These are phyloP conservation scores for Cataglyphis rosenhaueri DNA, from an alignment of 2,888 invertebrate species.

Conservation along the genomic window DNA sequence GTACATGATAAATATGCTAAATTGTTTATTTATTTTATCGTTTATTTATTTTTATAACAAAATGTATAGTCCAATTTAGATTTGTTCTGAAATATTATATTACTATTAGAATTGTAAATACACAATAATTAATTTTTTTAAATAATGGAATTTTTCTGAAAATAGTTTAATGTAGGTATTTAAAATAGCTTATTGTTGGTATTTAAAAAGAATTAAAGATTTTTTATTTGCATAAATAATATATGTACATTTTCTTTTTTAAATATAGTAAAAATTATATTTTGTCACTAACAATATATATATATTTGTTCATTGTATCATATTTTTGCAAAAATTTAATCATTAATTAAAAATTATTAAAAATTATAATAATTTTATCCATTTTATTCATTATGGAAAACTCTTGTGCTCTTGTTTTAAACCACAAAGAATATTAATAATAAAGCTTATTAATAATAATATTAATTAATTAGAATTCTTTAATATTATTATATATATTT, in stretches of 20 bases:
- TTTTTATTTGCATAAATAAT: not conserved
- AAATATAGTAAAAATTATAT: not conserved
- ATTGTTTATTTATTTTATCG: not conserved
- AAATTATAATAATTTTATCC: not conserved
- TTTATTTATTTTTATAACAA: not conserved
- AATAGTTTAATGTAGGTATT: not conserved
- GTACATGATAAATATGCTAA: not conserved
- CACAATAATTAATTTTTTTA: not conserved
- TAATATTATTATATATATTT: constrained; percentile 3
- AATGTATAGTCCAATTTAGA: not conserved
- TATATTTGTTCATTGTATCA: not conserved
- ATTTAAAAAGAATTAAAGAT: not conserved
- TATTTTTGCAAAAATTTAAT: no score
- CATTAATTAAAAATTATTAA: not conserved
- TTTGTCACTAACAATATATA: not conserved
- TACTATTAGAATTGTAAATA: not conserved
- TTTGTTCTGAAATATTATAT: not conserved
- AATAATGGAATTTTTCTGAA: not conserved
- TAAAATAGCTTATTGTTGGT: not conserved
- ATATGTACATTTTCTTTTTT: not conserved
- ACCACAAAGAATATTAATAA: not conserved
- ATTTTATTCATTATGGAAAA: not conserved
- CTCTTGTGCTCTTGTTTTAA: not conserved
- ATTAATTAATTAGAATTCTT: not conserved
- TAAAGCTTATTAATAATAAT: not conserved